A percentile compares a stretch with the other conserved stretches of the same genome.
These are phyloP conservation scores for Coregonus sp. DNA, from an alignment of 2,797 vertebrate species.

Conservation along the genomic window DNA sequence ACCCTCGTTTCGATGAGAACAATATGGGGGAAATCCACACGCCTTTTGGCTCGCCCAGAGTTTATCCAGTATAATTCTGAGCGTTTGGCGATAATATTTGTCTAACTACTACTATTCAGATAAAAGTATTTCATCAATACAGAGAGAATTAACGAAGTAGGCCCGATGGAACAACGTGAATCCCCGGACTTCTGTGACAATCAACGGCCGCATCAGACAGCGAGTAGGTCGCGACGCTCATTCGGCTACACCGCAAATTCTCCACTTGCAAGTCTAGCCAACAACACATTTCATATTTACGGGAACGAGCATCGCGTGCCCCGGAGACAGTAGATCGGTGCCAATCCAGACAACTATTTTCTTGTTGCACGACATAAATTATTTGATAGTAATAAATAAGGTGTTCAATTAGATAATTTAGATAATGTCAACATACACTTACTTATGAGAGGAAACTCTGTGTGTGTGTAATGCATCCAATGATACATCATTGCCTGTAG, in stretches of 20 bases:
- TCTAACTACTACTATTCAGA: slow-evolving; percentile 26
- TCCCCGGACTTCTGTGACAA: slow-evolving; percentile 45
- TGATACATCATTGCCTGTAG: neutral
- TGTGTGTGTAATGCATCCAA: neutral
- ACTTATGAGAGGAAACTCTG: neutral
- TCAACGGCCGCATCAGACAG: slow-evolving; percentile 42
- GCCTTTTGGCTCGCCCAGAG: neutral
- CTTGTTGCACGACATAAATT: neutral
- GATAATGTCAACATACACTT: neutral
- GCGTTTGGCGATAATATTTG: neutral
- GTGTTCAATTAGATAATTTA: neutral
- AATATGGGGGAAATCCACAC: neutral
- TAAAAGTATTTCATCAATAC: slow-evolving; percentile 1
- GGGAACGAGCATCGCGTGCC: slow-evolving; percentile 34
- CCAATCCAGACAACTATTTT: neutral
- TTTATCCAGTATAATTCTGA: neutral
- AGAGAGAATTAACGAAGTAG: slow-evolving; percentile 69
- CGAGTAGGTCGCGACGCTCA: slow-evolving; percentile 42
- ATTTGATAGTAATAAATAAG: neutral
- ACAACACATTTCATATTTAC: slow-evolving; percentile 1
- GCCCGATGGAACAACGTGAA: slow-evolving; percentile 60
- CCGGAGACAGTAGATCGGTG: neutral
- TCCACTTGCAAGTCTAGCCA: slow-evolving; percentile 10
- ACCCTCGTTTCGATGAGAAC: neutral
- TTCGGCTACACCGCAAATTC: slow-evolving; percentile 29